Conservation (phyloP, 2,113 vertebrate genomes). For the Tympanuchus pallidicinctus region DNA sequence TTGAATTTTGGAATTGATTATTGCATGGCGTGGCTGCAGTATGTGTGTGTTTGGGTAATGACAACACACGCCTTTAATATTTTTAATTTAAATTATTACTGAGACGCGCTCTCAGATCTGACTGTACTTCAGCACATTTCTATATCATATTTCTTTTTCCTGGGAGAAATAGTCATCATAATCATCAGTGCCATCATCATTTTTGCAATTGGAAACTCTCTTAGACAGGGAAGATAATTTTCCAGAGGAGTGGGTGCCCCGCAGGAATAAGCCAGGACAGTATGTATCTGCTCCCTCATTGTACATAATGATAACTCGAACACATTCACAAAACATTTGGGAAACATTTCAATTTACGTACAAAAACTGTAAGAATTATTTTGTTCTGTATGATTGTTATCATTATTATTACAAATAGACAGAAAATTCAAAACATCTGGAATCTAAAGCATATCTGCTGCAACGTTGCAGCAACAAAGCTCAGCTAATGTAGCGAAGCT, state of each 20-base stretch:
- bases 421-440: background rate
- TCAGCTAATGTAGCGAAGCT: background rate
- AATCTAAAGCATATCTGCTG: background rate
- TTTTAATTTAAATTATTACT: constrained; percentile 42
- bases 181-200: background rate
- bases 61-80: background rate
- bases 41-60: background rate
- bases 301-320: background rate
- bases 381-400: background rate
- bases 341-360: background rate
- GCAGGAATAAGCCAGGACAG: constrained; percentile 22
- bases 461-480: background rate
- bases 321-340: background rate
- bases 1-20: constrained; percentile 33
- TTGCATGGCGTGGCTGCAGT: background rate
- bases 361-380: background rate
- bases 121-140: background rate
- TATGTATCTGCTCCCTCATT: background rate
- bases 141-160: background rate
- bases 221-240: constrained; percentile 15
- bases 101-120: background rate
- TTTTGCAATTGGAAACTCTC: background rate
- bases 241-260: constrained; percentile 12
- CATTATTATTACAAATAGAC: background rate
- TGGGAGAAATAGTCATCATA: background rate